A percentile compares a stretch with the other conserved stretches of the same genome.
phyloP scores from a whole-genome alignment of 2,797 vertebrate species.

The Notolepis coatsorum region DNA sequence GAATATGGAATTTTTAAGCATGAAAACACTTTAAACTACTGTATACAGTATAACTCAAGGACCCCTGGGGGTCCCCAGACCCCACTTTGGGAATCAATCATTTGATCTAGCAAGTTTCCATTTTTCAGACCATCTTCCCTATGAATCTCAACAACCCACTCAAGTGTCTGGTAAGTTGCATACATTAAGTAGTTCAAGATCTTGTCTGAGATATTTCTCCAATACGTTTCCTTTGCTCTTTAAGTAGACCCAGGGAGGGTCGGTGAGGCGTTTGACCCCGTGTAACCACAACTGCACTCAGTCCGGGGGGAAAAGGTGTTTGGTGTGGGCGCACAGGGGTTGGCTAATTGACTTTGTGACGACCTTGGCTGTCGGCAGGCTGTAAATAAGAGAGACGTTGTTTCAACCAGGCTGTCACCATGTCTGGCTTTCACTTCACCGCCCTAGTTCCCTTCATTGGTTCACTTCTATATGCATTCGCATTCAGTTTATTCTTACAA shows the following conservation, averaged over 20 bases:
- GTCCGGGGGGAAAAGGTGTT: conserved; percentile 23
- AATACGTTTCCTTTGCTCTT: too few relatives aligned
- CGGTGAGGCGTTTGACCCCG: background rate
- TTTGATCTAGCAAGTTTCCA: too few relatives aligned
- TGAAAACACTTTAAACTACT: too few relatives aligned
- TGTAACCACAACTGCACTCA: conserved; percentile 24
- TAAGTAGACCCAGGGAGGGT: background rate
- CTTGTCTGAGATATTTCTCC: too few relatives aligned
- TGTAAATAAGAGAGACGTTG: conserved; percentile 56
- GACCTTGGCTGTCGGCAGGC: conserved; percentile 58
- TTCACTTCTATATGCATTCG: background rate
- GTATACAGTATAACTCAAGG: too few relatives aligned
- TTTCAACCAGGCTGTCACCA: conserved; percentile 34
- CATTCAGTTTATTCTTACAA: background rate
- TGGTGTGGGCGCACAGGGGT: conserved; percentile 23
- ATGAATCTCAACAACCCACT: too few relatives aligned
- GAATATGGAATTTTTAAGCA: too few relatives aligned
- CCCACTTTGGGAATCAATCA: too few relatives aligned
- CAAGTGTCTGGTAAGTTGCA: too few relatives aligned
- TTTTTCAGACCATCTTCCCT: too few relatives aligned
- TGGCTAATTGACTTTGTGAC: conserved; percentile 30
- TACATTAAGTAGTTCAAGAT: too few relatives aligned
- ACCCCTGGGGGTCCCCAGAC: too few relatives aligned
- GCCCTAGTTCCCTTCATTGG: background rate
- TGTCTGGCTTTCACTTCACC: conserved; percentile 21